Evolutionary conservation across 2,888 invertebrate genomes (phyloP).

Genomic region (Acleris cristana): DNA sequence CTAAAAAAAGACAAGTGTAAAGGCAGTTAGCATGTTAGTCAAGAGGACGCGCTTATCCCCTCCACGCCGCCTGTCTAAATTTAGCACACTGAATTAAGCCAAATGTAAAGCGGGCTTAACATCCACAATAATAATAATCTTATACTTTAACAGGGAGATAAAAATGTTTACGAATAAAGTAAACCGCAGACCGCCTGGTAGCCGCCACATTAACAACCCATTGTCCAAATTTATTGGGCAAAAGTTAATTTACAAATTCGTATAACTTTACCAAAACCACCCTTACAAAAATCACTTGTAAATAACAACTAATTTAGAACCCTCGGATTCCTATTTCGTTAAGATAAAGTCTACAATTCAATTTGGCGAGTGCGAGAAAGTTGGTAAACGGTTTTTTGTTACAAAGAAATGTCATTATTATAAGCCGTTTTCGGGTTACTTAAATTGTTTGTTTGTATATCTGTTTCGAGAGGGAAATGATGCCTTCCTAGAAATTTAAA

Average conservation of each 20-base stretch:
- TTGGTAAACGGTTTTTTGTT: constrained; percentile 37
- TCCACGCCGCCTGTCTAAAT: no score
- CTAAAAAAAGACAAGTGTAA: no score
- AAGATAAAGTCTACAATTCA: neutral
- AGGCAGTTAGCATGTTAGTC: no score
- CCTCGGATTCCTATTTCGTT: neutral
- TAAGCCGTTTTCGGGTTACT: constrained; percentile 66
- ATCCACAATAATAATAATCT: no score
- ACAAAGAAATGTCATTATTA: constrained; percentile 71
- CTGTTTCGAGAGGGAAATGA: constrained; percentile 42
- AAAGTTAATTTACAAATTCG: constrained; percentile 63
- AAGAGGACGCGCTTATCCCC: no score
- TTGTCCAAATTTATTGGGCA: constrained; percentile 70
- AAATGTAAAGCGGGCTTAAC: no score
- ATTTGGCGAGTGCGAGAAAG: constrained; percentile 18
- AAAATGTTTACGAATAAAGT: no score
- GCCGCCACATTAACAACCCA: constrained; percentile 60
- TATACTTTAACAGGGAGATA: no score
- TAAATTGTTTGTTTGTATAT: constrained; percentile 58
- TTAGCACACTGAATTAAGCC: no score
- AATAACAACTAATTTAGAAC: neutral
- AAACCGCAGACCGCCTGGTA: constrained; percentile 70
- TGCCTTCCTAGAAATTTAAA: constrained; percentile 40
- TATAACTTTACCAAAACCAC: constrained; percentile 25
- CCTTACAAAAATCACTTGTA: neutral